Conservation (phyloP, 2,113 vertebrate genomes). For the Eublepharis macularius region DNA sequence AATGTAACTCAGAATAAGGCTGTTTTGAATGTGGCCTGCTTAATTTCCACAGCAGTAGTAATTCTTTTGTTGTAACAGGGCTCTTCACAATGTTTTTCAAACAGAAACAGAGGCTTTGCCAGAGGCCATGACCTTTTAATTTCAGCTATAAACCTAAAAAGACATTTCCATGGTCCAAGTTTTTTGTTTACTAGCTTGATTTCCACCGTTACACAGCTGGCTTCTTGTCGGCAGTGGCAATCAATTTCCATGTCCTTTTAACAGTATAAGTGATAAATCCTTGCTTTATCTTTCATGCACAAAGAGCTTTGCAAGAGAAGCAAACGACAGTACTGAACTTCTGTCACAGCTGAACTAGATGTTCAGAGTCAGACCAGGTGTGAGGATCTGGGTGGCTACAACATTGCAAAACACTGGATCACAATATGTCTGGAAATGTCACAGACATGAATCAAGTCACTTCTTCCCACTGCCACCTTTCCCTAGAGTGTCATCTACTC, state of each 20-base stretch:
- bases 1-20: neutral
- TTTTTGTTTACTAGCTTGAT: neutral
- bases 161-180: neutral
- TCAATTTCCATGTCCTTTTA: neutral
- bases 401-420: neutral
- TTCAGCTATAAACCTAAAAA: conserved; percentile 11
- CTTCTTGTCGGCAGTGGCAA: neutral
- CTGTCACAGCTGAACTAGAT: neutral
- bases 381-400: no score
- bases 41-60: neutral
- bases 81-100: neutral
- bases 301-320: neutral
- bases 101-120: neutral
- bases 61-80: neutral
- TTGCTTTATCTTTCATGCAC: neutral
- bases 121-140: neutral
- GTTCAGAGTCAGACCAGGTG: neutral
- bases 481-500: neutral
- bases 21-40: neutral
- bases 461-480: neutral
- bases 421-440: no score
- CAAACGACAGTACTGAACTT: neutral
- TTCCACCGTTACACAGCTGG: neutral
- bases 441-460: no score
- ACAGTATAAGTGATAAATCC: neutral